phyloP scores from a whole-genome alignment of 2,113 vertebrate genomes.

The Pseudopodoces humilis region DNA sequence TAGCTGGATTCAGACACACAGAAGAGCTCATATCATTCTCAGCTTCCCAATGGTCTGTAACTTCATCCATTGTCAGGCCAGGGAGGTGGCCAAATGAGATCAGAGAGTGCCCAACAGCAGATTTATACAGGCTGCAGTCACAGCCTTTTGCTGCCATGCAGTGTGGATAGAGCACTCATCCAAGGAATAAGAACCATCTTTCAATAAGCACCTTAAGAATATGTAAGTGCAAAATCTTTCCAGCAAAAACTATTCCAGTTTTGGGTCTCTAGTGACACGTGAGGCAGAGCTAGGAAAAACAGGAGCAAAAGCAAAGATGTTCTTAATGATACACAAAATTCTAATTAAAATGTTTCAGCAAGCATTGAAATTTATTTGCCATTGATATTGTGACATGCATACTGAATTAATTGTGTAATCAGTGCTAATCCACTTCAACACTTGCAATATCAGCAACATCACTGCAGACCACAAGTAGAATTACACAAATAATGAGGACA shows the following conservation, averaged over 20 bases:
- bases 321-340: background rate
- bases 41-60: background rate
- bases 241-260: background rate
- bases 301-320: background rate
- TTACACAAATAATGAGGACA: constrained; percentile 18
- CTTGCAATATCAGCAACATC: background rate
- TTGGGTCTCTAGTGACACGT: background rate
- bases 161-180: background rate
- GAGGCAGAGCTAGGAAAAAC: background rate
- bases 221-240: background rate
- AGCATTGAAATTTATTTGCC: constrained; percentile 17
- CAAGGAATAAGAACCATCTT: background rate
- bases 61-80: background rate
- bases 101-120: background rate
- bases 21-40: background rate
- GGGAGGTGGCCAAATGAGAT: background rate
- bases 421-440: background rate
- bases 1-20: background rate
- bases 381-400: background rate
- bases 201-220: background rate
- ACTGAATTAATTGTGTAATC: constrained; percentile 1
- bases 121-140: background rate
- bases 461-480: background rate
- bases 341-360: constrained; percentile 24
- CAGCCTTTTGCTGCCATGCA: background rate